phyloP scores from a whole-genome alignment of 2,888 invertebrate species.

The Thymelicus lineola region DNA sequence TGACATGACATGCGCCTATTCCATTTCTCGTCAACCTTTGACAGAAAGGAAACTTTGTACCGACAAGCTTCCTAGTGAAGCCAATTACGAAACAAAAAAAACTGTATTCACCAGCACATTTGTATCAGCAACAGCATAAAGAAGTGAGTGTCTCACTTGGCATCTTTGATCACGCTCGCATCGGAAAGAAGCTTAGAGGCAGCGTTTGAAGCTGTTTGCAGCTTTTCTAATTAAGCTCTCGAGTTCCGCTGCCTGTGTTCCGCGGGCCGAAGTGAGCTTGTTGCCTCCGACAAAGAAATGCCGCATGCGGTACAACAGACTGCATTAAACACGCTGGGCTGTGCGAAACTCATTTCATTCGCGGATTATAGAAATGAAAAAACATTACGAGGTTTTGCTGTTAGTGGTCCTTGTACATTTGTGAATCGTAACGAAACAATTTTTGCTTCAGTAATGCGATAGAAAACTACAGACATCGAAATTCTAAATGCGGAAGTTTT shows the following conservation, averaged over 20 bases:
- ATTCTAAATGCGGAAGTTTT: too few species aligned
- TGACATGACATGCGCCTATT: not conserved
- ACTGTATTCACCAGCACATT: not conserved
- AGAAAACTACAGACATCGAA: too few species aligned
- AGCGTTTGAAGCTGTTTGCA: slow-evolving; percentile 26
- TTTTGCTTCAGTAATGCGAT: not conserved
- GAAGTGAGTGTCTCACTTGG: not conserved
- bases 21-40: not conserved
- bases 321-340: slow-evolving; percentile 11
- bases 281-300: slow-evolving; percentile 25
- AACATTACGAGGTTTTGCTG: not conserved
- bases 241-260: slow-evolving; percentile 12
- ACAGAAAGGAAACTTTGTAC: not conserved
- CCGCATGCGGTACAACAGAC: slow-evolving; percentile 21
- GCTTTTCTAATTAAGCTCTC: slow-evolving; percentile 34
- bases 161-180: slow-evolving; percentile 28
- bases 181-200: not conserved
- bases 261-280: slow-evolving; percentile 23
- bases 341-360: not conserved
- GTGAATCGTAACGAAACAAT: not conserved
- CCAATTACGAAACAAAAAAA: not conserved
- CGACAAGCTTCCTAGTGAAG: not conserved
- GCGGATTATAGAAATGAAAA: not conserved
- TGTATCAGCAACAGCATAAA: slow-evolving; percentile 2
- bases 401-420: not conserved